Conservation (phyloP, 2,797 vertebrate species). For the Pangasius krempfi region DNA sequence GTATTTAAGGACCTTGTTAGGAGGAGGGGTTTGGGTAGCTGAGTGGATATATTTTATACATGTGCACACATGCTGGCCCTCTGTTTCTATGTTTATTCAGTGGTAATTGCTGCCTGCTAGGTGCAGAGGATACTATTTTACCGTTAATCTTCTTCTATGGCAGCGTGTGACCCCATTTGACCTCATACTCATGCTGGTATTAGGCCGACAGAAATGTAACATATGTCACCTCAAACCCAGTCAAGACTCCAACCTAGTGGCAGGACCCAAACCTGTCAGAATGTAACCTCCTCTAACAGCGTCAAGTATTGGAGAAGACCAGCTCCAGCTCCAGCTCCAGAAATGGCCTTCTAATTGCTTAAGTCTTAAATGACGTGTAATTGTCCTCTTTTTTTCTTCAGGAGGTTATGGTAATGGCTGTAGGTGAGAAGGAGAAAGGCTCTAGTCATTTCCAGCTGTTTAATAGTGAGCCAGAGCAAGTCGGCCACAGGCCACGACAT, state of each 20-base stretch:
- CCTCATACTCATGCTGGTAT: constrained; percentile 66
- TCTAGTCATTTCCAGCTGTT: constrained; percentile 68
- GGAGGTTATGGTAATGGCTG: constrained; percentile 71
- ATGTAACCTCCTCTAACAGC: constrained; percentile 26
- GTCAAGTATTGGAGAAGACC: constrained; percentile 51
- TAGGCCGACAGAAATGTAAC: constrained; percentile 62
- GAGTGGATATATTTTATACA: constrained; percentile 56
- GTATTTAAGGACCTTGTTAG: neutral
- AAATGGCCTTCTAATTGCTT: constrained; percentile 80
- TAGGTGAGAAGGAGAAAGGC: constrained; percentile 60
- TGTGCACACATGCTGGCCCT: constrained; percentile 59
- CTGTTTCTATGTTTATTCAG: constrained; percentile 66
- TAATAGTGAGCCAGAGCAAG: constrained; percentile 61
- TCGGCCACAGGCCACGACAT: constrained; percentile 49
- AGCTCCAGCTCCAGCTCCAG: constrained; percentile 69
- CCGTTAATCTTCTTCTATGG: constrained; percentile 69
- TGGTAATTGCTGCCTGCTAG: constrained; percentile 69
- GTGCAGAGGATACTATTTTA: constrained; percentile 66
- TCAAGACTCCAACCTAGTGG: constrained; percentile 45
- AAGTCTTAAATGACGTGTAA: constrained; percentile 86
- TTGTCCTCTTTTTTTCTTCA: constrained; percentile 70
- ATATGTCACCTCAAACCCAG: constrained; percentile 54
- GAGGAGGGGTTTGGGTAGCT: constrained; percentile 60
- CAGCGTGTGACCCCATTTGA: constrained; percentile 76
- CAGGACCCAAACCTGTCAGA: constrained; percentile 42